Base-by-base conservation (phyloP, 2,888 invertebrate species). In the Hypena proboscidalis region DNA sequence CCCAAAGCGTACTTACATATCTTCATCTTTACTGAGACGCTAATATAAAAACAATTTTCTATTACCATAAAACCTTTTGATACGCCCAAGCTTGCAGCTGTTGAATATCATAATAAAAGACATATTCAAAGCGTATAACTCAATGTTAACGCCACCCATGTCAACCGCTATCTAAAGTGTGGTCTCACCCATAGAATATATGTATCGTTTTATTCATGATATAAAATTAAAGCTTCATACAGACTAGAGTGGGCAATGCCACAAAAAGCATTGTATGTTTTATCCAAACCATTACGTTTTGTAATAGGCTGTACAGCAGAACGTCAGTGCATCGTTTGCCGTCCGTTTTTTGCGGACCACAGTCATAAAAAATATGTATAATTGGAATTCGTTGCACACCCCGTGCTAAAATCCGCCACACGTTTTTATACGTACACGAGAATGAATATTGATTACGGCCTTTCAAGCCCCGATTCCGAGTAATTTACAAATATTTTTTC, bases 41-140 rank as follows among this genome's bases (percentile, higher is more conserved):
- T 3, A 31, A 7, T 10, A 7, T 19, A 2, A n/a, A 10, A n/a
- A 20, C 17, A 4, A 6, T 21, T 40, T 22, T 26, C 14, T 26
- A 4, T 22, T 4, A 11, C 19, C 37, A 42, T 44, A 39, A 47
- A 37, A 35, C 37, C 33, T 43, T 31, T 37, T 35, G 27, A 39
- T 27, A 42, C 32, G 36, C 25, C 27, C 11, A 20, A 29, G 17
- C 14, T 23, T 11, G n/a, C 14, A 43, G 31, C 32, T 27, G 26
- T 39, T 43, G 45, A 35, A 30, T 17, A 15, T 26, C 35, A 39
- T 49, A 44, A 41, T 54, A 43, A 48, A 54, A 54, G 21, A 36
- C 21, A 43, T 41, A 44, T 58, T 44, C 45, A 49, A 47, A 51
- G 36, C 23, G 38, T 51, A 48, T 62, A 54, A 58, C 54, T 60